phyloP scores from a whole-genome alignment of 2,888 invertebrate genomes.

The Melanargia galathea region DNA sequence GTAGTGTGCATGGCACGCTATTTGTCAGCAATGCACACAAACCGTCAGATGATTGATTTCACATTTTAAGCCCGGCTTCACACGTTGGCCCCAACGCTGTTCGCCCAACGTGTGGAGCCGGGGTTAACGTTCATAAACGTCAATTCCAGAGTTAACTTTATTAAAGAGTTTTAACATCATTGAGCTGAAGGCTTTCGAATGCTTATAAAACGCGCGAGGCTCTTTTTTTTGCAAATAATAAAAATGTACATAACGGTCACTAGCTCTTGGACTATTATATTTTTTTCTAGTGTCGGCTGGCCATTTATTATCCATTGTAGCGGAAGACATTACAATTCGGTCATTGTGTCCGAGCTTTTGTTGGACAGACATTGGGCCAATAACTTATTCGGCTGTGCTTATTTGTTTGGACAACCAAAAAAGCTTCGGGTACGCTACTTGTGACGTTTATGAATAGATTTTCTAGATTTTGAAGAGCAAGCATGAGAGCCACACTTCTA shows the following conservation, averaged over 20 bases:
- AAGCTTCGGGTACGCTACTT: neutral
- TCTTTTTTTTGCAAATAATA: neutral
- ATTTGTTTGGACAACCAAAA: neutral
- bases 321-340: slow-evolving; percentile 46
- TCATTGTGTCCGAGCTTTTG: slow-evolving; percentile 59
- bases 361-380: slow-evolving; percentile 67
- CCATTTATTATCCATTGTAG: slow-evolving; percentile 56
- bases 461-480: neutral
- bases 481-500: neutral
- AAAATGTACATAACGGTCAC: neutral
- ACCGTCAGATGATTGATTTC: too few relatives aligned
- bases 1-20: too few relatives aligned
- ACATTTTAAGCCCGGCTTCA: too few relatives aligned
- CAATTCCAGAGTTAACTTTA: too few relatives aligned
- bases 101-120: too few relatives aligned
- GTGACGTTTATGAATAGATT: neutral
- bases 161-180: neutral
- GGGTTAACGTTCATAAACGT: too few relatives aligned
- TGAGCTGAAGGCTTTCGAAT: too few relatives aligned
- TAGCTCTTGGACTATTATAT: slow-evolving; percentile 26
- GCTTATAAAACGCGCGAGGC: too few relatives aligned
- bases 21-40: too few relatives aligned
- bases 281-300: slow-evolving; percentile 36
- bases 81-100: too few relatives aligned
- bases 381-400: slow-evolving; percentile 53